Base-by-base conservation (phyloP, 2,797 vertebrate species). In the Myioborus miniatus region DNA sequence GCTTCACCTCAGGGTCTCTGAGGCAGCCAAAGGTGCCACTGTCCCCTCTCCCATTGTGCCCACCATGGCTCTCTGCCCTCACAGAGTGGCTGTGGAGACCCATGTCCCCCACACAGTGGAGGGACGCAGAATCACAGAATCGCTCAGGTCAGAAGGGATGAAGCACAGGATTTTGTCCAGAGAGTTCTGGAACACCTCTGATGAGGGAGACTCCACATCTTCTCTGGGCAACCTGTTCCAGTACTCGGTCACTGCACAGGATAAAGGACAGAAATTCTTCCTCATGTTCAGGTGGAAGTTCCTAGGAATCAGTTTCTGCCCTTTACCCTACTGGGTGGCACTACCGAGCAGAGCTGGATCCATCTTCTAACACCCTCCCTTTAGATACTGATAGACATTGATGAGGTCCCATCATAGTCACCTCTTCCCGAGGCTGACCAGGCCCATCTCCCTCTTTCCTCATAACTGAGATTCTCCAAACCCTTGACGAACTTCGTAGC, bases 41-140 rank as follows among this genome's bases (percentile, higher is more conserved):
- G 32, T 29, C 21, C 20, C 23, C 36, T 43, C 4, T 2, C 30
- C 21, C 36, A 7, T 6, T 3, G 16, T 0, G 0, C 9, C 20
- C 16, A 14, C 20, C 58, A 37, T 3, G 27, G 36, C 16, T 67
- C 41, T 12, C 15, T 24, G 21, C 46, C 64, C 34, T 65, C 46
- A 15, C n/a, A 7, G 36, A 2, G 49, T 2, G 64, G 23, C 64
- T 55, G 44, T 26, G 49, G 11, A 30, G 15, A 49, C 19, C 9
- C 77, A 19, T 1, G 3, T 32, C 20, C 22, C 26, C 3, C 30
- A 18, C 26, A 60, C 10, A 2, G 3, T 2, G 8, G 7, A 21
- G 6, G 12, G n/a, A n/a, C 36, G 46, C 13, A n/a, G 24, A 59
- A 53, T 29, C 24, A 64, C 20, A n/a, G 47, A 29, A 37, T 3